phyloP scores from a whole-genome alignment of 2,113 vertebrate genomes.

The Engraulis encrasicolus region DNA sequence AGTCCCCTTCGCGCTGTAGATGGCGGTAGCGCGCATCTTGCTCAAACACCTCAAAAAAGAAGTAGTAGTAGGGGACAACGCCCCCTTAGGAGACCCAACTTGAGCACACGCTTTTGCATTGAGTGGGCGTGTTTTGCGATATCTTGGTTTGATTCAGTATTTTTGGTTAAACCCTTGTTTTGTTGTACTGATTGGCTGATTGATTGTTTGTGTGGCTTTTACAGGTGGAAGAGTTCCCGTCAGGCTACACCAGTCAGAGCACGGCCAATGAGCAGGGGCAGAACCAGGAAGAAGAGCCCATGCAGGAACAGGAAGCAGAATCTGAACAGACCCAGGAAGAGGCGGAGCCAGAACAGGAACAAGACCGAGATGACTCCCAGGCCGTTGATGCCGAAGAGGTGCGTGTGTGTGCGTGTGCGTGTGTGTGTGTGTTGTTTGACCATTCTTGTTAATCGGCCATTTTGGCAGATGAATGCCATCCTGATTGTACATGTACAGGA shows the following conservation, averaged over 20 bases:
- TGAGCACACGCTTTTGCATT: too few species aligned
- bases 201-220: background rate
- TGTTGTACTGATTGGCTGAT: background rate
- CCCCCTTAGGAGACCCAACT: too few species aligned
- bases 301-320: constrained; percentile 56
- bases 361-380: constrained; percentile 63
- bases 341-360: constrained; percentile 72
- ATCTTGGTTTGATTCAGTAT: too few species aligned
- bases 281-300: constrained; percentile 64
- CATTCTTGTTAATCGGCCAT: background rate
- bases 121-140: too few species aligned
- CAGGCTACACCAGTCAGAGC: constrained; percentile 72
- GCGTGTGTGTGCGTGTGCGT: background rate
- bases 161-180: too few species aligned
- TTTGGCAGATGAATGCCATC: too few species aligned
- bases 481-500: too few species aligned
- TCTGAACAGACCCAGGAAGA: constrained; percentile 31
- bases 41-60: too few species aligned
- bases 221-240: constrained; percentile 86
- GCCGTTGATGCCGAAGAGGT: constrained; percentile 83
- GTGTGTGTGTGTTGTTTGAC: background rate
- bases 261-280: constrained; percentile 71
- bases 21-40: too few species aligned
- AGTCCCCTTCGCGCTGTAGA: too few species aligned
- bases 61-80: too few species aligned